Base-by-base conservation (phyloP, 1,140 invertebrate genomes). In the Drosophila mojavensis region DNA sequence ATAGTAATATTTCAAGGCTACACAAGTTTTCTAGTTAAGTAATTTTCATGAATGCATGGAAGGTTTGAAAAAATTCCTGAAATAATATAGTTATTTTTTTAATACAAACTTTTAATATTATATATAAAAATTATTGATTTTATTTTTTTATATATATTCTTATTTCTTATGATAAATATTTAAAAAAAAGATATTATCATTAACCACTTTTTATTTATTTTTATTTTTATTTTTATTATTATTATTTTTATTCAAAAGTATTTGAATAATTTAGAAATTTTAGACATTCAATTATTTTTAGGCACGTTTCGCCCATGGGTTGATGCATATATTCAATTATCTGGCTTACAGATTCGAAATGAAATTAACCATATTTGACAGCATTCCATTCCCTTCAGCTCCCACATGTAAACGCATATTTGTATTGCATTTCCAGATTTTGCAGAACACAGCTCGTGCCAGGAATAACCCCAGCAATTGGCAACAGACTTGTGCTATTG, bases 401-500 rank as follows among this genome's bases (percentile, higher is more conserved):
- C 33, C 15, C 20, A 48, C 47, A 26, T 17, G 43, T 2, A 47
- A 5, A 48, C 9, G 28, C 10, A 28, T 30, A 50, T 62, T 39
- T 48, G 28, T 48, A 28, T 15, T 47, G 9, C 5, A 39, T 5
- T 56, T 28, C 20, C 13, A 41, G 4, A 24, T 53, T 51, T 47
- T 63, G 48, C 50, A 24, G 41, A 62, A 10, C 6, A 30, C n/a
- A 74, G 68, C 68, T 69, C 64, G 36, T 24, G 51, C 17, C 54
- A 17, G 26, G 64, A 47, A 59, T 75, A 54, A 69, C 62, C 60
- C 71, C 60, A 43, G 15, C 43, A 65, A 62, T 69, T 78, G 58
- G 54, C 65, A 55, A 74, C 28, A 61, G 60, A 69, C 65, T 74
- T 56, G 51, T 78, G 76, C 62, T 65, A 78, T 78, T 78, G 76